A percentile compares a stretch with the other conserved stretches of the same genome.
Conservation (phyloP, 37 sponge, comb jelly and placozoan species). For the Lycopodina hypogea region DNA sequence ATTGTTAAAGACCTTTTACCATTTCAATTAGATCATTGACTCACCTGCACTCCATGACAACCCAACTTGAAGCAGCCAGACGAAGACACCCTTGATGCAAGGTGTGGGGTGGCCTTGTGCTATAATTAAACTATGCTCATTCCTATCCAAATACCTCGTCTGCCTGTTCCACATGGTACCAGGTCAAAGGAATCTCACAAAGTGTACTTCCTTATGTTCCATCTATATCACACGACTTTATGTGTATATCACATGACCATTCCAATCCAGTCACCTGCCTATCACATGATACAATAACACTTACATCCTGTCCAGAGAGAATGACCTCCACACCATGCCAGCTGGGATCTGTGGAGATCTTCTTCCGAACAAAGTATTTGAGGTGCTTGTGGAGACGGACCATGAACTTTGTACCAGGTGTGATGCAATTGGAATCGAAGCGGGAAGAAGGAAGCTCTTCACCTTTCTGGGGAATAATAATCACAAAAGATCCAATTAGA, state of each 20-base stretch:
- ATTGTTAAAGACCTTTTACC: too few relatives aligned
- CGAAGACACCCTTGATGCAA: too few relatives aligned
- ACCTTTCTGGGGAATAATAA: slow-evolving; percentile 20
- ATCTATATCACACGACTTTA: too few relatives aligned
- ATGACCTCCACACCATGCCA: slow-evolving; percentile 89
- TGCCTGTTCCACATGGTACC: too few relatives aligned
- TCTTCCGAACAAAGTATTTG: slow-evolving; percentile 90
- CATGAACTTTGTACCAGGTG: slow-evolving; percentile 95
- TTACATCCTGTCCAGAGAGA: slow-evolving; percentile 92
- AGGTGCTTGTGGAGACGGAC: slow-evolving; percentile 80
- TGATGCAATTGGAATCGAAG: slow-evolving; percentile 99
- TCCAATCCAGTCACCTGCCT: background rate
- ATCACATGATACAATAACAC: background rate
- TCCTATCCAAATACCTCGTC: too few relatives aligned
- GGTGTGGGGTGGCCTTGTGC: too few relatives aligned
- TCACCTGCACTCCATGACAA: too few relatives aligned
- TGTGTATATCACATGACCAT: background rate
- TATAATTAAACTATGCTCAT: too few relatives aligned
- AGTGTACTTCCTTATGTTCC: too few relatives aligned
- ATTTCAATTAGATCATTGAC: too few relatives aligned
- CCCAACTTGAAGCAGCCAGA: too few relatives aligned
- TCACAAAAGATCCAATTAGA: background rate
- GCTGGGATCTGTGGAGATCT: slow-evolving; percentile 82
- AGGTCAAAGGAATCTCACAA: too few relatives aligned
- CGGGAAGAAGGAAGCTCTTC: slow-evolving; percentile 53